Conservation (phyloP, 2,113 vertebrate species). For the Eonycteris spelaea region DNA sequence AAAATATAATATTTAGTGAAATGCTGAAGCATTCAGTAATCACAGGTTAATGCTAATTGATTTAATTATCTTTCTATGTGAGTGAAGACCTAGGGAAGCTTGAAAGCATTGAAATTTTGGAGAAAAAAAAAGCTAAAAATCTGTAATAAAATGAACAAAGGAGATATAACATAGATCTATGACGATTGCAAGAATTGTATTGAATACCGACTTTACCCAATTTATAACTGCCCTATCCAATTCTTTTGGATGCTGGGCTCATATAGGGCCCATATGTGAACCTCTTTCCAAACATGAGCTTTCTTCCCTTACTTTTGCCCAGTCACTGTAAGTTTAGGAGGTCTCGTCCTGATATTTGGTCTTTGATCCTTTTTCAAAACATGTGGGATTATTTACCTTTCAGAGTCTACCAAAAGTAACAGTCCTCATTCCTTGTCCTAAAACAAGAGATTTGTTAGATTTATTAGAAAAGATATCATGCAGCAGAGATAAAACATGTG, state of each 20-base stretch:
- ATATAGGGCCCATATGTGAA: neutral
- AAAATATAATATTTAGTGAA: slow-evolving; percentile 37
- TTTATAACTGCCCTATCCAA: neutral
- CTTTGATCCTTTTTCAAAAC: neutral
- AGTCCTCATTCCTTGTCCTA: neutral
- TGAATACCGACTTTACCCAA: neutral
- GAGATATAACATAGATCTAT: neutral
- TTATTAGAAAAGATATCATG: slow-evolving; percentile 40
- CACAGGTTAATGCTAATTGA: slow-evolving; percentile 1
- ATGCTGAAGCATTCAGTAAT: slow-evolving; percentile 6
- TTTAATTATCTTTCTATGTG: slow-evolving; percentile 38
- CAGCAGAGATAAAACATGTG: slow-evolving; percentile 12
- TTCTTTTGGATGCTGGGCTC: neutral
- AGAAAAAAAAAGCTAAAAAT: neutral
- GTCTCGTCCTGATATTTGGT: neutral
- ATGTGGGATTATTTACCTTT: neutral
- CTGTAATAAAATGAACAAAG: neutral
- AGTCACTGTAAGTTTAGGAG: neutral
- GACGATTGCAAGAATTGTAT: neutral
- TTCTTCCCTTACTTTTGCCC: neutral
- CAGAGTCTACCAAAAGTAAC: neutral
- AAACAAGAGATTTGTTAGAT: slow-evolving; percentile 45
- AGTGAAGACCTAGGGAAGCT: neutral
- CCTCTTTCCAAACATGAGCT: neutral
- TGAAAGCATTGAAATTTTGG: neutral